Evolutionary conservation across 2,797 vertebrate genomes (phyloP), one percentile per base, ranked within the genome.

Genomic region (Phylloscopus collybita): DNA sequence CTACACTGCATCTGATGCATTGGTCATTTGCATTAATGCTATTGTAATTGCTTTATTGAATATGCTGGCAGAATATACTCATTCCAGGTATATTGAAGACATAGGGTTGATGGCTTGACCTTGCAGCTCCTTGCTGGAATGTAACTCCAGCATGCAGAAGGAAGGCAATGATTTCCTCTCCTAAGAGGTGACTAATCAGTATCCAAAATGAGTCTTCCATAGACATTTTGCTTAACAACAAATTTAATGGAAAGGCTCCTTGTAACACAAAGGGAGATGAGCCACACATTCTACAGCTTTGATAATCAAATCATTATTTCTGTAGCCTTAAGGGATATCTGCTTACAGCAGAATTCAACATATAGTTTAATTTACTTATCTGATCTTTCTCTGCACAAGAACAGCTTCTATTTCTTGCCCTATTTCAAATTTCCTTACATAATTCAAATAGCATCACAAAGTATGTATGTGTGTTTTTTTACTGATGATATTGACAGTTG

Each of bases 301-400:
- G 96, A 96, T 97, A 97, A 97, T 96, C 90, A 96, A 96, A 96
- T 96, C 62, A 90, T 96, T 97, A 95, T 94, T 96, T 97, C 95
- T 96, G 82, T 95, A 95, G 91, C 96, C 93, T 96, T 95, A 95
- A 96, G 90, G 86, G 92, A 88, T 97, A 95, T 96, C 53, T 95
- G 66, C 87, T 94, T 97, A 96, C 51, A 96, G 64, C 82, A 88
- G 60, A 96, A 97, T 96, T 95, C 96, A 97, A 95, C 88, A 94
- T 93, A 95, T 61, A 95, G 76, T 95, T 97, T 97, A 93, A 96
- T 97, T 97, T 97, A 95, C 81, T 97, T 96, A 97, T 95, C 94
- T 96, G 88, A 96, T 96, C 71, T 89, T 96, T 93, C 69, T 90
- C 42, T 86, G 93, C 64, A 95, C 79, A 97, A 91, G 65, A 96